Evolutionary conservation across 2,113 vertebrate genomes (phyloP).

Genomic region (Holacanthus passer): DNA sequence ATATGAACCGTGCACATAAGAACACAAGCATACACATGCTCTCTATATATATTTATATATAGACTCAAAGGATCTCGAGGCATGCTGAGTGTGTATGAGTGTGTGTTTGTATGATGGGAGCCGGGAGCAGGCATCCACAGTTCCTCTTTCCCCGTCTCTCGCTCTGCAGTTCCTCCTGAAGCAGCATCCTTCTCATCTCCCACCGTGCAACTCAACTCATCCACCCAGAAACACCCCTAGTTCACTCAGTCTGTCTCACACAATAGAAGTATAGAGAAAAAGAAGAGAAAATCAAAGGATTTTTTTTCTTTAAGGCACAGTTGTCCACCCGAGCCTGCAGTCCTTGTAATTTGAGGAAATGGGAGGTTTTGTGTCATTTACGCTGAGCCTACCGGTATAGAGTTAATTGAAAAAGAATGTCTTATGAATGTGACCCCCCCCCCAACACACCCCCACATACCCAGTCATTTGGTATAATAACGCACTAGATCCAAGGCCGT

Average conservation of each 20-base stretch:
- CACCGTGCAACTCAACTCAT: conserved; percentile 61
- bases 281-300: conserved; percentile 58
- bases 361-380: conserved; percentile 68
- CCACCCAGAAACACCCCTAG: conserved; percentile 66
- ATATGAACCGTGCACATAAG: conserved; percentile 20
- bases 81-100: conserved; percentile 47
- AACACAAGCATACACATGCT: not conserved
- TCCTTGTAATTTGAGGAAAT: conserved; percentile 75
- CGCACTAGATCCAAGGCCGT: conserved; percentile 61
- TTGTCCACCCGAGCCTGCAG: conserved; percentile 54
- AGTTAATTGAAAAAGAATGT: conserved; percentile 80
- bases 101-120: conserved; percentile 52
- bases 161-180: conserved; percentile 56
- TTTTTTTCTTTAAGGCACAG: conserved; percentile 25
- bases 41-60: conserved; percentile 18
- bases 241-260: conserved; percentile 53
- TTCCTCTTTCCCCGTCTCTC: conserved; percentile 37
- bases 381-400: conserved; percentile 59
- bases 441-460: conserved; percentile 42
- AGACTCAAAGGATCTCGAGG: conserved; percentile 46
- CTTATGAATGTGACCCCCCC: conserved; percentile 45
- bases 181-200: conserved; percentile 60
- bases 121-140: conserved; percentile 37
- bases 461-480: conserved; percentile 71
- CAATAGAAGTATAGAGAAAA: conserved; percentile 54